Percentiles rank a stretch among this genome's conserved stretches.
Conservation (phyloP, 2,113 vertebrate genomes). For the Sinocyclocheilus anshuiensis region DNA sequence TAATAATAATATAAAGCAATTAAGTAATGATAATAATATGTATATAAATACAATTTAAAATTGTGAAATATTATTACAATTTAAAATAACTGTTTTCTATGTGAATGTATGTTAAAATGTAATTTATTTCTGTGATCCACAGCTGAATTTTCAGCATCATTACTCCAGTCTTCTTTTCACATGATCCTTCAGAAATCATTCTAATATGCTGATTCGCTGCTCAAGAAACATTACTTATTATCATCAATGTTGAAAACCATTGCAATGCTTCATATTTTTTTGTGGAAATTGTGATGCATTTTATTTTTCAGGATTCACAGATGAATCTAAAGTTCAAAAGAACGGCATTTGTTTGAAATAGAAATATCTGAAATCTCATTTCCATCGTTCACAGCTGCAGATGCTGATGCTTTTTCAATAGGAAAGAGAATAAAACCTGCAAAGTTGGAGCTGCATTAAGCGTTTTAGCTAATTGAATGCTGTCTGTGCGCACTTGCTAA, state of each 20-base stretch:
- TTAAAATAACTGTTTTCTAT: no score
- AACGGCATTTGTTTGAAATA: not conserved
- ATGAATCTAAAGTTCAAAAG: not conserved
- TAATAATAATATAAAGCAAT: not conserved
- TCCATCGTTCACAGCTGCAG: not conserved
- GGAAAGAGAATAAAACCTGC: not conserved
- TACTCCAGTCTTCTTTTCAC: not conserved
- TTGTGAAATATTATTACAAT: not conserved
- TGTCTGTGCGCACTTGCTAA: conserved; percentile 2
- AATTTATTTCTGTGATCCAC: not conserved
- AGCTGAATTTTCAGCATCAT: not conserved
- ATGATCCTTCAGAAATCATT: not conserved
- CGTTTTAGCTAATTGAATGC: conserved; percentile 19
- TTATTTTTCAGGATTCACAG: not conserved
- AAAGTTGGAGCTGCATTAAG: not conserved
- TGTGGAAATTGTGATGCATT: not conserved
- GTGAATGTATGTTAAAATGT: not conserved
- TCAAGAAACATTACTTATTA: not conserved
- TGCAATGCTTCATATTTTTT: not conserved
- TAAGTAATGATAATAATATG: no score
- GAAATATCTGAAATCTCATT: not conserved
- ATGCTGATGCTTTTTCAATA: not conserved
- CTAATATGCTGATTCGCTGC: not conserved
- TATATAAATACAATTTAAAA: not conserved
- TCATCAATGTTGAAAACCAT: not conserved